Evolutionary conservation across 2,797 vertebrate genomes (phyloP).

Genomic region (Natrix natrix): DNA sequence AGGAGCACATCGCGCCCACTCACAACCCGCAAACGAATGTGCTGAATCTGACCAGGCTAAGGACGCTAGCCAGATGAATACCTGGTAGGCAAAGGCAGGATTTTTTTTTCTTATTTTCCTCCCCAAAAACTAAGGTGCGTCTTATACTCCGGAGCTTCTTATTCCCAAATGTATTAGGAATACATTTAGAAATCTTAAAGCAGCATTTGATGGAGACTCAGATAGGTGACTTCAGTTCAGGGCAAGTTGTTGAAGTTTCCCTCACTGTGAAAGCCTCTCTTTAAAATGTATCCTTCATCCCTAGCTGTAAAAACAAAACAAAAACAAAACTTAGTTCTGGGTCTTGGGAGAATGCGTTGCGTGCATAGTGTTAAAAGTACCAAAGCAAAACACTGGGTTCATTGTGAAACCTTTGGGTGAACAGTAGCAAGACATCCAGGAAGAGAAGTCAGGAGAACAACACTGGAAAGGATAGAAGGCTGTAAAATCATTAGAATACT

Average conservation of each 20-base stretch:
- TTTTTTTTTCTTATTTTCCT: no score
- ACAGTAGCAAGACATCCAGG: neutral
- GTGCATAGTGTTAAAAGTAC: neutral
- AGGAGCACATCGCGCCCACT: no score
- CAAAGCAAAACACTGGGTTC: neutral
- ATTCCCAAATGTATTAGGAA: neutral
- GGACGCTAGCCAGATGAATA: no score
- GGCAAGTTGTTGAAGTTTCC: neutral
- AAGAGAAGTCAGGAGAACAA: neutral
- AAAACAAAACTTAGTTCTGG: neutral
- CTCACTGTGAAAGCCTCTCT: neutral
- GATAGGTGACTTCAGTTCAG: neutral
- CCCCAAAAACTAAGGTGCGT: no score
- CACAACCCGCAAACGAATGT: no score
- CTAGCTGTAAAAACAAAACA: neutral
- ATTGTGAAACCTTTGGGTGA: slow-evolving; percentile 1
- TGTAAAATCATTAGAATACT: slow-evolving; percentile 1
- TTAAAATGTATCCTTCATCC: neutral
- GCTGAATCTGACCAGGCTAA: no score
- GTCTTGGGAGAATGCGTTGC: neutral
- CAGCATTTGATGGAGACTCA: neutral
- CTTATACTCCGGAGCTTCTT: no score
- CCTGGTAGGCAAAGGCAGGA: no score
- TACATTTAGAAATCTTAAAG: neutral
- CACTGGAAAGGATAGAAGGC: neutral